Evolutionary conservation across 2,113 vertebrate species (phyloP).

Genomic region (Callionymus lyra): DNA sequence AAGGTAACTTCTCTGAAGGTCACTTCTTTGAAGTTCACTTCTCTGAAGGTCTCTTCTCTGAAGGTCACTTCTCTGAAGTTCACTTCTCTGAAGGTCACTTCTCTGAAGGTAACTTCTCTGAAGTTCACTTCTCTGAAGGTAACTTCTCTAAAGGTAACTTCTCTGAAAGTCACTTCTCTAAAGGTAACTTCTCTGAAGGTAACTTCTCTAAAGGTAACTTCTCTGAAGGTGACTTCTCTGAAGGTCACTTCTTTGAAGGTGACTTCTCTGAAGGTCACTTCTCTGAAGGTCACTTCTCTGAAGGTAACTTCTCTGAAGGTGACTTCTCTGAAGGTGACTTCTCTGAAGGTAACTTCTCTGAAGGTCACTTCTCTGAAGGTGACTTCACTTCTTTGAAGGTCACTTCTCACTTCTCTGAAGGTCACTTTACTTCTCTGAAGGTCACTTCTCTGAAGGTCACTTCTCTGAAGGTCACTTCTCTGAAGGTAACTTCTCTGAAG

Average conservation of each 20-base stretch:
- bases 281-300: not conserved
- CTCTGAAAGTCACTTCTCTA: not conserved
- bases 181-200: constrained; percentile 6
- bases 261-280: not conserved
- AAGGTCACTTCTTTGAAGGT: constrained; percentile 6
- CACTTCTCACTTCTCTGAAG: constrained; percentile 6
- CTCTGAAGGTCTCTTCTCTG: constrained; percentile 1
- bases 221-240: not conserved
- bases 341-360: not conserved
- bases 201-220: not conserved
- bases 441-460: not conserved
- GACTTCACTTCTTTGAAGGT: constrained; percentile 1
- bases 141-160: not conserved
- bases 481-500: constrained; percentile 6
- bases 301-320: constrained; percentile 6
- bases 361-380: constrained; percentile 6
- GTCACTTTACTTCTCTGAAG: too few species aligned
- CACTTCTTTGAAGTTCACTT: constrained; percentile 1
- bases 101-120: not conserved
- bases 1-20: constrained; percentile 6
- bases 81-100: constrained; percentile 1
- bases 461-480: not conserved
- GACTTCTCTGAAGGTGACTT: not conserved
- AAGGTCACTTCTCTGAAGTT: constrained; percentile 6
- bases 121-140: constrained; percentile 6